Evolutionary conservation across 2,113 vertebrate genomes (phyloP).

Genomic region (Columba livia): DNA sequence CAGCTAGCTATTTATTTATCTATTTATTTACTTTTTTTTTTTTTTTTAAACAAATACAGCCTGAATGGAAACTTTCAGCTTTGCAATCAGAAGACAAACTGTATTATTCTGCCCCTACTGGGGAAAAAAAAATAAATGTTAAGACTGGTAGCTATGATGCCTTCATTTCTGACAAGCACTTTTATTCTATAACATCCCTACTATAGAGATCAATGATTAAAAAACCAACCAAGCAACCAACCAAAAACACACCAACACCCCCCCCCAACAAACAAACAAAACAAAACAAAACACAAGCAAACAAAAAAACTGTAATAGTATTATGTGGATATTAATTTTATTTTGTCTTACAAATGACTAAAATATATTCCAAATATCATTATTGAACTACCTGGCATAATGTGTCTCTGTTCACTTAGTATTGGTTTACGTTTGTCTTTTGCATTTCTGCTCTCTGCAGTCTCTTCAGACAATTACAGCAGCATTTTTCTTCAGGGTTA

Average conservation of each 20-base stretch:
- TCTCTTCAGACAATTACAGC: not conserved
- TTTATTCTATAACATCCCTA: not conserved
- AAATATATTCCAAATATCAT: not conserved
- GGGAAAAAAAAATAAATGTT: not conserved
- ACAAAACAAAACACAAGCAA: no score
- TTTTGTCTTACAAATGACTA: not conserved
- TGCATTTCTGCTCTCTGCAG: conserved; percentile 7
- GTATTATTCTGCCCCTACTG: not conserved
- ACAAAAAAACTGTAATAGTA: not conserved
- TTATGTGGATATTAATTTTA: not conserved
- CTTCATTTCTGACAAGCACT: not conserved
- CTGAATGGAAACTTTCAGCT: not conserved
- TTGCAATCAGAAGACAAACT: not conserved
- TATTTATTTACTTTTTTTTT: not conserved
- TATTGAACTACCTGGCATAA: not conserved
- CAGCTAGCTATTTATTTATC: not conserved
- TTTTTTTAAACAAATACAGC: not conserved
- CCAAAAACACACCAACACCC: no score
- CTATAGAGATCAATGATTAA: not conserved
- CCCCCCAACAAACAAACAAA: no score
- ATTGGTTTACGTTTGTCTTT: not conserved
- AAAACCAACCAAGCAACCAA: not conserved
- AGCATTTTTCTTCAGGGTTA: not conserved
- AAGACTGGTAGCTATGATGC: not conserved
- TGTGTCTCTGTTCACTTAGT: not conserved